Percentiles rank a stretch among this genome's conserved stretches.
Evolutionary conservation across 2,113 vertebrate species (phyloP).

Genomic region (Entelurus aequoreus): DNA sequence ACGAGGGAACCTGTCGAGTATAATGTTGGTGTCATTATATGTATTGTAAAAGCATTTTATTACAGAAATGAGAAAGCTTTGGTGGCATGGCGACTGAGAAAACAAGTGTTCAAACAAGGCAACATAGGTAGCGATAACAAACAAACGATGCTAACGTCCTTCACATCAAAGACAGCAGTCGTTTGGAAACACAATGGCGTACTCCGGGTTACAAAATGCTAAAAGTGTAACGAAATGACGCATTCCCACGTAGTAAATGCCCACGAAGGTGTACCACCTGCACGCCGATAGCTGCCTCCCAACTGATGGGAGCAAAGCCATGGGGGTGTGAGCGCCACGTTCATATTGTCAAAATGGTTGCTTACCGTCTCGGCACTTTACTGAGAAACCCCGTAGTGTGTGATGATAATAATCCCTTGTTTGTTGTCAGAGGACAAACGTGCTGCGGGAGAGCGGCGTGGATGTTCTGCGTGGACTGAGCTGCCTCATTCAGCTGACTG

Average conservation of each 20-base stretch:
- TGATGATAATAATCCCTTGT: slow-evolving; percentile 54
- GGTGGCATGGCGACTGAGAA: neutral
- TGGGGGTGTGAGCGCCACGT: slow-evolving; percentile 17
- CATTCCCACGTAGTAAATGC: neutral
- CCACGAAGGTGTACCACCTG: neutral
- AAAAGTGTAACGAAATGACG: neutral
- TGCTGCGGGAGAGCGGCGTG: neutral
- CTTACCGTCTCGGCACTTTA: slow-evolving; percentile 51
- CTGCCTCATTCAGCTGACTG: slow-evolving; percentile 58
- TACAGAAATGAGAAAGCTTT: neutral
- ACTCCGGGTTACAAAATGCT: neutral
- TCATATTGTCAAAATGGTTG: neutral
- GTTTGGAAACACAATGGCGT: neutral
- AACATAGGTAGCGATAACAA: neutral
- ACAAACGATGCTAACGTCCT: neutral
- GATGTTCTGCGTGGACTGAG: slow-evolving; percentile 20
- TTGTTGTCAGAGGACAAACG: slow-evolving; percentile 26
- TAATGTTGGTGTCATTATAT: slow-evolving; percentile 37
- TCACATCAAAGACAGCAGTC: slow-evolving; percentile 7
- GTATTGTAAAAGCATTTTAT: neutral
- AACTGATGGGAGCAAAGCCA: neutral
- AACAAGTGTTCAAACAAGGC: neutral
- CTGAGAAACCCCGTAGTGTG: slow-evolving; percentile 29
- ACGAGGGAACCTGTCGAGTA: neutral
- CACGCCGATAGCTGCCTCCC: slow-evolving; percentile 2